A percentile compares a stretch with the other conserved stretches of the same genome.
Conservation (phyloP, 2,797 vertebrate genomes). For the Anomalospiza imberbis region DNA sequence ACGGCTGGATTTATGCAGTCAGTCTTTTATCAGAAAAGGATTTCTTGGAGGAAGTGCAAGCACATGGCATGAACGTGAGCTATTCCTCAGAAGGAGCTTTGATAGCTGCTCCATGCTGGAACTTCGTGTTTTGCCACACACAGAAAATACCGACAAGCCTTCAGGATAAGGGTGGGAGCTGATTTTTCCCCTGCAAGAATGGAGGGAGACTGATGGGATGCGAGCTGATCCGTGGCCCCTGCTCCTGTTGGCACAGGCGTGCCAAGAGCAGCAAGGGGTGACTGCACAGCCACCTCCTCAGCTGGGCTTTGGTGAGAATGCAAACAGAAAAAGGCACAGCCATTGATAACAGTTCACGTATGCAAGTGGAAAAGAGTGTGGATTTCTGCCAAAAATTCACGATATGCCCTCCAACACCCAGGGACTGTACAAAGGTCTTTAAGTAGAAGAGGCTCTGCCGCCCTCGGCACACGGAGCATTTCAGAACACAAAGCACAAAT, state of each 20-base stretch:
- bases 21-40: background rate
- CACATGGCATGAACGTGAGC: accelerated
- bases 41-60: background rate
- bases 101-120: background rate
- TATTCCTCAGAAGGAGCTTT: background rate
- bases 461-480: background rate
- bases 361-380: background rate
- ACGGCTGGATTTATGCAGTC: background rate
- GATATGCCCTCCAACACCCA: background rate
- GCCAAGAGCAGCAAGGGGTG: accelerated
- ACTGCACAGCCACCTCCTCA: background rate
- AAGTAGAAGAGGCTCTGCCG: background rate
- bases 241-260: accelerated
- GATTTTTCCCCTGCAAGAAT: background rate
- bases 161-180: background rate
- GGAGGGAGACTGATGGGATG: background rate
- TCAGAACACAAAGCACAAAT: background rate
- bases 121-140: background rate
- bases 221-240: accelerated
- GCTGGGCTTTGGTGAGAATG: background rate
- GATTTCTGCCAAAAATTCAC: background rate
- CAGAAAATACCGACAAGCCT: accelerated
- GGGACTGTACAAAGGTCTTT: background rate
- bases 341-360: background rate
- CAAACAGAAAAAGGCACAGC: background rate